Conservation (phyloP, 2,888 invertebrate species). For the Coelinius sp. region DNA sequence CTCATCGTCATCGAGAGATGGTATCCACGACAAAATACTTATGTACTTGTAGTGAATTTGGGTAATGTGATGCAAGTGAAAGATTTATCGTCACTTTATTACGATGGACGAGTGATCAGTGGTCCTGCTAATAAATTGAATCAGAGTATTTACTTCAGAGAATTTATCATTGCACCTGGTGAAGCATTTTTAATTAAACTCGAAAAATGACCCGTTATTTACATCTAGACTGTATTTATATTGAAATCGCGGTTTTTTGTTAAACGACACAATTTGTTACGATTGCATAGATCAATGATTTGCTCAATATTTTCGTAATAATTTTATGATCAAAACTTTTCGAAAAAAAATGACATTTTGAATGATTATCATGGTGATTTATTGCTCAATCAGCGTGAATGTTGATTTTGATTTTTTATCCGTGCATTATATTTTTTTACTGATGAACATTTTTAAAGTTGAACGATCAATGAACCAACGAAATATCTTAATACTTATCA, state of each 20-base stretch:
- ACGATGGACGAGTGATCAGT: slow-evolving; percentile 79
- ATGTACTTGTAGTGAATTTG: slow-evolving; percentile 83
- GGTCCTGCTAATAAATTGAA: slow-evolving; percentile 71
- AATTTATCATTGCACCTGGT: slow-evolving; percentile 74
- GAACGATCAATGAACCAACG: slow-evolving; percentile 5
- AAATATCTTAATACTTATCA: slow-evolving; percentile 19
- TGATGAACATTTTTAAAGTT: slow-evolving; percentile 16
- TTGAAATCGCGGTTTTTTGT: slow-evolving; percentile 18
- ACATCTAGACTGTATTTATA: neutral
- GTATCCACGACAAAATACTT: slow-evolving; percentile 84
- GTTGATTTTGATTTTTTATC: slow-evolving; percentile 30
- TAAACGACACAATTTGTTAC: neutral
- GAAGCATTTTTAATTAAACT: slow-evolving; percentile 77
- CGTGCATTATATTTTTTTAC: slow-evolving; percentile 34
- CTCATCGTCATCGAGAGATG: slow-evolving; percentile 82
- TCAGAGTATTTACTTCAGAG: slow-evolving; percentile 73
- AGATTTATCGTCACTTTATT: slow-evolving; percentile 83
- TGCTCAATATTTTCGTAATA: slow-evolving; percentile 18
- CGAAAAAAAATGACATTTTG: neutral
- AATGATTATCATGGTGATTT: neutral
- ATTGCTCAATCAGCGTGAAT: slow-evolving; percentile 33
- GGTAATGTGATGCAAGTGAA: slow-evolving; percentile 75
- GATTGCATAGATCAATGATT: slow-evolving; percentile 6
- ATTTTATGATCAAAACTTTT: slow-evolving; percentile 21
- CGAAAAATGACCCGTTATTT: slow-evolving; percentile 71